These are phyloP conservation scores for Rattus rattus DNA, from an alignment of 2,113 vertebrate genomes.

Conservation along the genomic window DNA sequence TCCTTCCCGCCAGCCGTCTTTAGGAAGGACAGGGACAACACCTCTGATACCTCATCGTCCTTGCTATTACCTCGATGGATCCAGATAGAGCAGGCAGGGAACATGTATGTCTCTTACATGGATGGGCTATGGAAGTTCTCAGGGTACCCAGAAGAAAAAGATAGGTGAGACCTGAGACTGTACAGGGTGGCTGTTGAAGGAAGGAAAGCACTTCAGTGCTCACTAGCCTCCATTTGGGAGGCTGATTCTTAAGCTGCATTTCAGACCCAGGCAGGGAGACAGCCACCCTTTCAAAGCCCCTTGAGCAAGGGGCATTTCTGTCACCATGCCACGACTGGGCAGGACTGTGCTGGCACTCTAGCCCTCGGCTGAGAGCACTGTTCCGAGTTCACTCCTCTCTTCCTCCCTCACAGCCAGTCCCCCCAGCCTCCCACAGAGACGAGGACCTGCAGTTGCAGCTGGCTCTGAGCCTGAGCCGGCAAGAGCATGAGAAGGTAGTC, in stretches of 20 bases:
- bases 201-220: too few relatives aligned
- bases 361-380: neutral
- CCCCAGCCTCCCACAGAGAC: conserved; percentile 91
- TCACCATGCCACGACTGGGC: neutral
- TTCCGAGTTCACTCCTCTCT: conserved; percentile 80
- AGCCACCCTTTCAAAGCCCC: neutral
- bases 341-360: neutral
- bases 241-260: neutral
- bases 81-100: neutral
- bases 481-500: conserved; percentile 94
- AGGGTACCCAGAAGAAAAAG: neutral
- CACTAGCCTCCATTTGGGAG: neutral
- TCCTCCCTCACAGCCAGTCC: conserved; percentile 87
- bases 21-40: neutral
- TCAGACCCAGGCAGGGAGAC: neutral
- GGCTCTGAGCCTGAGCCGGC: conserved; percentile 94
- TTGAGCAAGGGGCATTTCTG: neutral
- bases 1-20: neutral
- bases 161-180: conserved; percentile 83
- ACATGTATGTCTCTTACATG: neutral
- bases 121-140: neutral
- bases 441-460: conserved; percentile 97
- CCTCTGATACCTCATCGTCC: neutral
- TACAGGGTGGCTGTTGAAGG: neutral
- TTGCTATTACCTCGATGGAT: neutral